These are phyloP conservation scores for Rhinichthys osculus DNA, from an alignment of 2,797 vertebrate genomes.

Conservation along the genomic window DNA sequence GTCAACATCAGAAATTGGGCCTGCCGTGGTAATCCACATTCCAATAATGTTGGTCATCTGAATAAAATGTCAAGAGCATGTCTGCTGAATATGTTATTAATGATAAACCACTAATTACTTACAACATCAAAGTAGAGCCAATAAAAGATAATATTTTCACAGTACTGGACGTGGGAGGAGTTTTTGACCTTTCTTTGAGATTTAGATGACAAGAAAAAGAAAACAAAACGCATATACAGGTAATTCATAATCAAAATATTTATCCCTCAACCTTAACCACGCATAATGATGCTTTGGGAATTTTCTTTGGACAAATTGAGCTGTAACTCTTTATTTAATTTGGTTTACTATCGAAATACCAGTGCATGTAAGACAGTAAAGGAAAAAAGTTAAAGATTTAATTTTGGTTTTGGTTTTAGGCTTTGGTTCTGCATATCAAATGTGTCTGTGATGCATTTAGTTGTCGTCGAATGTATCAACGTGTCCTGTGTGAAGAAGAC, in stretches of 20 bases:
- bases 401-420: background rate
- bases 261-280: conserved; percentile 12
- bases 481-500: background rate
- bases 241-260: conserved; percentile 30
- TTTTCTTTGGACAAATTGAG: conserved; percentile 9
- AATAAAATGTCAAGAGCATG: conserved; percentile 36
- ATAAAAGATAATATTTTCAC: conserved; percentile 27
- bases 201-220: conserved; percentile 25
- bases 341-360: background rate
- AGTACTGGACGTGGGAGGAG: background rate
- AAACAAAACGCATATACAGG: background rate
- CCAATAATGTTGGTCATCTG: conserved; percentile 29
- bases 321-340: background rate
- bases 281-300: background rate
- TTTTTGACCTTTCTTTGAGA: conserved; percentile 15
- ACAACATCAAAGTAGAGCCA: conserved; percentile 1
- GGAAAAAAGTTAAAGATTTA: background rate
- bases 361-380: background rate
- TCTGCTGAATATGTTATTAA: conserved; percentile 46
- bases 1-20: conserved; percentile 9
- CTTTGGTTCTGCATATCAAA: background rate
- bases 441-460: background rate
- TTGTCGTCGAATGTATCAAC: background rate
- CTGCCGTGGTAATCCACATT: conserved; percentile 28
- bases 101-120: conserved; percentile 28